phyloP scores from a whole-genome alignment of 1,140 invertebrate genomes.

The Pseudomyrmex flavicornis region DNA sequence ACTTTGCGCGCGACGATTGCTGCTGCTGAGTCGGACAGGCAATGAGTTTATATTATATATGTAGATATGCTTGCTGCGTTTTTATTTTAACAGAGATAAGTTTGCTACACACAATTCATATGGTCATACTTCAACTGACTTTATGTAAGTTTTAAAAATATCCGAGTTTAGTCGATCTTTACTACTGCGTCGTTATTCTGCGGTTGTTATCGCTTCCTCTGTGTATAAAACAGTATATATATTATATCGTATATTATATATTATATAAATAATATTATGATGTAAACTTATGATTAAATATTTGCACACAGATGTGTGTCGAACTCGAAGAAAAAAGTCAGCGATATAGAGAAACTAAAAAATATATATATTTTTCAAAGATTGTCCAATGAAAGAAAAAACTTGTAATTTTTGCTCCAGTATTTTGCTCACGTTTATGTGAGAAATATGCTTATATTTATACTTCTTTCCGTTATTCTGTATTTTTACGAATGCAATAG shows the following conservation, averaged over 20 bases:
- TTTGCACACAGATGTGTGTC: not conserved
- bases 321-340: not conserved
- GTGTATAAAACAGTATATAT: too few species aligned
- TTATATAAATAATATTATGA: too few species aligned
- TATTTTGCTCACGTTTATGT: too few species aligned
- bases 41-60: slow-evolving; percentile 8
- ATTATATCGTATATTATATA: too few species aligned
- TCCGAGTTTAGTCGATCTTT: slow-evolving; percentile 13
- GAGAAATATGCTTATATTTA: too few species aligned
- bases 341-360: not conserved
- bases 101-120: not conserved
- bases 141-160: slow-evolving; percentile 1
- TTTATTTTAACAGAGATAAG: slow-evolving; percentile 45
- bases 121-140: slow-evolving; percentile 21
- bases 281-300: slow-evolving; percentile 16
- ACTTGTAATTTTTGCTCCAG: too few species aligned
- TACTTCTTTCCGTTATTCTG: too few species aligned
- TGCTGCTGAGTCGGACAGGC: slow-evolving; percentile 34
- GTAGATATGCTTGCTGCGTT: slow-evolving; percentile 1
- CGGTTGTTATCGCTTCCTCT: slow-evolving; percentile 4
- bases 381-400: too few species aligned
- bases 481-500: too few species aligned
- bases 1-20: slow-evolving; percentile 7
- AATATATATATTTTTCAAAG: too few species aligned
- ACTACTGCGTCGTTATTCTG: slow-evolving; percentile 16